Base-by-base conservation (phyloP, 2,888 invertebrate species). In the Harpagoxenus sublaevis region DNA sequence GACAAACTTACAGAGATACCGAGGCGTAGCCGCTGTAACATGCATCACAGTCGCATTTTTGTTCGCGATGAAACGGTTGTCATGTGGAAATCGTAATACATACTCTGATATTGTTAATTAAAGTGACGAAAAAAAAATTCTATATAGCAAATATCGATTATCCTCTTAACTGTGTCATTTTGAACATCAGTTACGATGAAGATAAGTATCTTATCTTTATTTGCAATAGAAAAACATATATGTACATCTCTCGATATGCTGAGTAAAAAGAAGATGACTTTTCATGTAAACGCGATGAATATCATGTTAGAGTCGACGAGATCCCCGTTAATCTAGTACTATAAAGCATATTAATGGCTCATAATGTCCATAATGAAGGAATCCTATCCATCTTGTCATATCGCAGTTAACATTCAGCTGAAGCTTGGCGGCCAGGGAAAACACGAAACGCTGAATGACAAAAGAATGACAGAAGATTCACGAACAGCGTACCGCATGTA, bases 391-490 rank as follows among this genome's bases (percentile, higher is more conserved):
- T 66, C 45, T 57, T 53, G 65, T 82, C 48, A 18, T 42, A 57
- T 77, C 77, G 23, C 23, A 65, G 42, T 85, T 66, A 66, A 73
- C 31, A 53, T 48, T 66, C 23, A 39, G 84, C 48, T 45, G 35
- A 73, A 51, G 6, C 48, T 42, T 63, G 3, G 48, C 39, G 53
- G 42, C 31, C 48, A 65, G 45, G 31, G 79, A 55, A 53, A 70
- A 79, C 42, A 74, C 31, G 62, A 68, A 53, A 75, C 53, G 12
- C 71, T 39, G 79, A 51, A 51, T 84, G 86, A 45, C 12, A 45
- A 8, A 45, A 45, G 45, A 88, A 88, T 88, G 88, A 88, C 84
- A 84, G 84, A 88, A 79, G 86, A 88, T 70, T 63, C 84, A 31
- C 23, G 23, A 23, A 84, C 83, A 35, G 35, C 35, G 53, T 39